Conservation (phyloP, 35 echinoderm and acorn worm species). For the Hemicentrotus pulcherrimus region DNA sequence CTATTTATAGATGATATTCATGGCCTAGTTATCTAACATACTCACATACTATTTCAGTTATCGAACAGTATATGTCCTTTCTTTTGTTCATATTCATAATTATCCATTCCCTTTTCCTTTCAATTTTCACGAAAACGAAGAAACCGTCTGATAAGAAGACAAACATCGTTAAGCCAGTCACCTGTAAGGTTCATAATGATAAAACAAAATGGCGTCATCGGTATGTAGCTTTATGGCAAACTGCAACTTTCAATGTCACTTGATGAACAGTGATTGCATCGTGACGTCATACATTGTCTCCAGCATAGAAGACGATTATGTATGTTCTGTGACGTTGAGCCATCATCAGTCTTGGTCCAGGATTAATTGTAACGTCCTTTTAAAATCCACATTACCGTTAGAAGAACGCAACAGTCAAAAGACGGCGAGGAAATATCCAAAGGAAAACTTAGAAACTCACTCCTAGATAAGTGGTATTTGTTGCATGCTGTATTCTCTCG, state of each 20-base stretch:
- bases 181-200: no score
- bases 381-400: neutral
- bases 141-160: no score
- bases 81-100: no score
- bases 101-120: no score
- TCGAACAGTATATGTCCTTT: no score
- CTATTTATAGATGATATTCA: no score
- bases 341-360: neutral
- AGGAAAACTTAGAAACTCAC: neutral
- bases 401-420: neutral
- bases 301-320: neutral
- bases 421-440: neutral
- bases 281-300: neutral
- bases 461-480: conserved; percentile 68
- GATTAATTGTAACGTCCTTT: neutral
- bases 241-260: neutral
- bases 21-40: no score
- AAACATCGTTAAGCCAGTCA: no score
- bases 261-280: neutral
- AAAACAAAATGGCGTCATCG: neutral
- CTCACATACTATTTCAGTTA: no score
- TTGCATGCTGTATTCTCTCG: conserved; percentile 72
- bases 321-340: neutral
- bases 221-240: neutral
- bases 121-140: no score